Evolutionary conservation across 2,888 invertebrate species (phyloP), one percentile per base, ranked within the genome.

Genomic region (Sphaerophoria rueppellii): DNA sequence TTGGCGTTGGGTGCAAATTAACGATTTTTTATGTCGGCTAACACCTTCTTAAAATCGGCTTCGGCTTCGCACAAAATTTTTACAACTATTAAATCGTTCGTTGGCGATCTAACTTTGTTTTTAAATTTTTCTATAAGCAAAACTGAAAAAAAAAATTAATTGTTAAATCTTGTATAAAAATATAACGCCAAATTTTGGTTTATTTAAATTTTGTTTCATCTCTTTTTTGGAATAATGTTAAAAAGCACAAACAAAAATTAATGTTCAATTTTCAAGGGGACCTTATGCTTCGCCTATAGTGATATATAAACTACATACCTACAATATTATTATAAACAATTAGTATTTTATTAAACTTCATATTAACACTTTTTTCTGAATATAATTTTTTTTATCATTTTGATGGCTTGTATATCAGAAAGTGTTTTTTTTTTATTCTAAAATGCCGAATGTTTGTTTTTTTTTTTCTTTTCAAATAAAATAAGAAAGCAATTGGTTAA

Each of bases 241-340:
- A 71, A 79, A 79, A 83, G 79, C 79, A 79, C 79, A 83, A 75
- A 67, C 24, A 2, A 24, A 24, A 24, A 24, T 24, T 54, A 67
- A 75, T 79, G 79, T 80, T 80, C 67, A 75, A 75, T 79, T 79
- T 78, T 43, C 79, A 83, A 75, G 75, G 78, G 79, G 79, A 74
- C 82, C 79, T 83, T 57, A 79, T 83, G 75, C 83, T 83, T 83
- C 83, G 79, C 79, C 83, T 79, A 14, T 65, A 79, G 83, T 83
- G 83, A 83, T 83, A 83, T 83, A 76, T 70, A 12, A 77, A 82
- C 82, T 82, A 78, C 78, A 78, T 12, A 74, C 32, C 54, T 52
- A 54, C 35, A 58, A 46, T 46, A 14, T 14, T 24, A 24, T 24
- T 43, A 60, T 60, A 60, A 60, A 60, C 43, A 43, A 60, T n/a